These are phyloP conservation scores for Phymastichus coffea DNA, from an alignment of 1,140 invertebrate genomes.

Conservation along the genomic window DNA sequence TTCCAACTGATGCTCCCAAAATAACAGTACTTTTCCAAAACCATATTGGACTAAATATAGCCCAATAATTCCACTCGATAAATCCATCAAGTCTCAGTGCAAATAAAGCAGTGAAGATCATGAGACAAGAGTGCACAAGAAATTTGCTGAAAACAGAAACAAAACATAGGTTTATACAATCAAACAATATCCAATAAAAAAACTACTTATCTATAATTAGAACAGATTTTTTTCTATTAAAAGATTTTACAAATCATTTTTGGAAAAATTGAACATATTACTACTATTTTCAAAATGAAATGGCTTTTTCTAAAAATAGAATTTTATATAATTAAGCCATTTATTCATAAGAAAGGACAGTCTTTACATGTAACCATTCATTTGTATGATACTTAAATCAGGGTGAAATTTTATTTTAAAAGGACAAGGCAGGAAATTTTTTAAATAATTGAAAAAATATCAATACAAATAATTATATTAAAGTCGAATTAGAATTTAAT, in stretches of 20 bases:
- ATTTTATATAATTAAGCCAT: conserved; percentile 10
- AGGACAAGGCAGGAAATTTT: no score
- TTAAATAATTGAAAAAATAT: not conserved
- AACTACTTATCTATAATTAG: no score
- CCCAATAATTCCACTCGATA: conserved; percentile 91
- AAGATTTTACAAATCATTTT: not conserved
- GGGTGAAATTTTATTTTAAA: no score
- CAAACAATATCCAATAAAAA: no score
- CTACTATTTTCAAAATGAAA: not conserved
- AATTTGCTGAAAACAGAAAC: conserved; percentile 81
- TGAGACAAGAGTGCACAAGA: conserved; percentile 88
- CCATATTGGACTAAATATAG: conserved; percentile 93
- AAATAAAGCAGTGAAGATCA: conserved; percentile 88
- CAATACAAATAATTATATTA: not conserved
- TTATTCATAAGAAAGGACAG: no score
- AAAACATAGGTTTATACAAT: no score
- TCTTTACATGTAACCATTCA: no score
- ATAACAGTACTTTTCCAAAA: conserved; percentile 94
- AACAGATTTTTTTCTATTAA: no score
- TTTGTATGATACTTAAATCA: no score
- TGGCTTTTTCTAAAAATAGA: conserved; percentile 4
- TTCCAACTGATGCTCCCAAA: conserved; percentile 83
- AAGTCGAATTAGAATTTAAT: not conserved
- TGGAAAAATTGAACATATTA: not conserved
- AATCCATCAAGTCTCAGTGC: conserved; percentile 84